Conservation (phyloP, 23 tunicate species). For the Halocynthia aurantium region DNA sequence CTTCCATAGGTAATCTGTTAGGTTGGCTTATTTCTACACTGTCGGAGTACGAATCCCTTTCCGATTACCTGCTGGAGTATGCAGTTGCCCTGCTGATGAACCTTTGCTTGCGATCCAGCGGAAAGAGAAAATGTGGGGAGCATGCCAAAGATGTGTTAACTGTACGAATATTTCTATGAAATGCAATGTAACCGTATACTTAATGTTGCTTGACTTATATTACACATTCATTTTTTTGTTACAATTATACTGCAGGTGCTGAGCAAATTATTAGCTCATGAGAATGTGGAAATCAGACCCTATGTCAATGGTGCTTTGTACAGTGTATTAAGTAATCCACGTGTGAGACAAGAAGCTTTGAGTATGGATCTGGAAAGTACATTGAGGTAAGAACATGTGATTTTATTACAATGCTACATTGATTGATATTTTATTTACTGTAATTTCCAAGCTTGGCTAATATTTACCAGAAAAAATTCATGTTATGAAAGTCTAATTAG, state of each 20-base stretch:
- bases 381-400: constrained; percentile 39
- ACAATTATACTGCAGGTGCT: constrained; percentile 49
- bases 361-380: constrained; percentile 74
- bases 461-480: too few species aligned
- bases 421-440: too few species aligned
- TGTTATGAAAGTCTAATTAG: too few species aligned
- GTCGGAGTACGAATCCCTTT: constrained; percentile 51
- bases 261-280: constrained; percentile 76
- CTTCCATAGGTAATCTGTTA: constrained; percentile 62
- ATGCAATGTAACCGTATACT: not conserved
- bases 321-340: constrained; percentile 86
- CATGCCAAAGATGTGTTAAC: constrained; percentile 61
- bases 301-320: constrained; percentile 96
- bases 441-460: too few species aligned
- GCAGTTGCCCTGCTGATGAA: constrained; percentile 96
- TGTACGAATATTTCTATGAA: constrained; percentile 10
- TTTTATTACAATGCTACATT: too few species aligned
- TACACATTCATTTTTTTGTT: not conserved
- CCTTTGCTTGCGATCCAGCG: constrained; percentile 73
- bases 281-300: constrained; percentile 80
- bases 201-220: not conserved
- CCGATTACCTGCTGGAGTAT: constrained; percentile 97
- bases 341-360: constrained; percentile 63
- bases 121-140: constrained; percentile 73
- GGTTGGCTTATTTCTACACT: constrained; percentile 62